Evolutionary conservation across 2,113 vertebrate species (phyloP), one percentile per base, ranked within the genome.

Genomic region (Stegastes partitus): DNA sequence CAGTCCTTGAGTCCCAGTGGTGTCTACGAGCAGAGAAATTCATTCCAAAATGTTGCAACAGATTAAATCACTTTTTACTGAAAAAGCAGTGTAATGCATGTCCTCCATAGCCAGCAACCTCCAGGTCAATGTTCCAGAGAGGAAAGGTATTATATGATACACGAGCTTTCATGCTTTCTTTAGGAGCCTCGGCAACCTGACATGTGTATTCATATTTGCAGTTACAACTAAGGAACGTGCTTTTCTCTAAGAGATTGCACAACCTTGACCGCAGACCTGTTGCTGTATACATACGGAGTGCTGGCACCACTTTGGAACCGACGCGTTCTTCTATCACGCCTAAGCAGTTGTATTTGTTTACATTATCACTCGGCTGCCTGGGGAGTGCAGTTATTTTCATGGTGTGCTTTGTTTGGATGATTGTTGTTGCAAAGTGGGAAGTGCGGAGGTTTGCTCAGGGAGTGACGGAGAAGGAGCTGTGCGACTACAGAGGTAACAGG

Each of bases 341-440:
- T 63, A 82, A 90, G 74, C 74, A 84, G 82, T 80, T 84, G 86
- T 84, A 78, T 92, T 90, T 87, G 90, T 92, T 91, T 93, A 87
- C 91, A 91, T 90, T 87, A 84, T 87, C 47, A 31, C 71, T 51
- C 51, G 68, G 54, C 81, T 58, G 89, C 89, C 86, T 59, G 88
- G 86, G 89, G 92, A 92, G 70, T 55, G 59, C 39, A 37, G 87
- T 85, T 92, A 88, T 93, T 93, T 93, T 93, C 92, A 87, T 74
- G 83, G n/a, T 22, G 59, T 64, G 83, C 86, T 92, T 91, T 93
- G 89, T 91, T 91, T 85, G 87, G 79, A 68, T 82, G 87, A 91
- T 82, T 89, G 83, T 87, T 90, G 87, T 71, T 86, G 82, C 74
- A 58, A 86, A 83, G 53, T 55, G 50, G 67, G 63, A 79, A 85